phyloP scores from a whole-genome alignment of 1,140 invertebrate species.

The Solen grandis region DNA sequence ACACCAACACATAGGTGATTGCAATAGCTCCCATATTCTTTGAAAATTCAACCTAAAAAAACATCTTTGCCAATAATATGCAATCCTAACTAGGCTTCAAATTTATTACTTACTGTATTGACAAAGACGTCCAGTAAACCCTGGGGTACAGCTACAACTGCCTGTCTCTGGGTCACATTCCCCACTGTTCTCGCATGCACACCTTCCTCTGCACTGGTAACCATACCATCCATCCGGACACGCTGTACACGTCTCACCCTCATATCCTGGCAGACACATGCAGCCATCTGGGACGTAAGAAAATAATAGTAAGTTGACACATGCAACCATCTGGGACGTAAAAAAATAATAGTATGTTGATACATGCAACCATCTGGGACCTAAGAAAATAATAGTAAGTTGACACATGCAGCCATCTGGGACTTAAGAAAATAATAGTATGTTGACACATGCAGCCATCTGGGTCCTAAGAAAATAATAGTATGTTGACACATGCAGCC shows the following conservation, averaged over 20 bases:
- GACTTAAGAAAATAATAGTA: no score
- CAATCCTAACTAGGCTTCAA: neutral
- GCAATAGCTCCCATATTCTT: neutral
- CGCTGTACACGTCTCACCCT: constrained; percentile 47
- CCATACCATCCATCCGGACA: constrained; percentile 91
- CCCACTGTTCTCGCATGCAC: constrained; percentile 88
- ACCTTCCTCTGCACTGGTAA: constrained; percentile 87
- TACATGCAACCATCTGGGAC: neutral
- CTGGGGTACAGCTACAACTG: constrained; percentile 71
- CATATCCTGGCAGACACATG: constrained; percentile 45
- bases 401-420: no score
- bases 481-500: no score
- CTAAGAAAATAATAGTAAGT: neutral
- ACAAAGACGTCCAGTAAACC: constrained; percentile 76
- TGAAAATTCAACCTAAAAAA: neutral
- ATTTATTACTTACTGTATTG: constrained; percentile 69
- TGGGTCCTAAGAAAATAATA: no score
- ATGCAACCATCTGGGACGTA: no score
- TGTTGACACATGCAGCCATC: no score
- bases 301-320: neutral
- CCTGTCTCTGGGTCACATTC: constrained; percentile 71
- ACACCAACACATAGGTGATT: no score
- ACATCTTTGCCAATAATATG: neutral
- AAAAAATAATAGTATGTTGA: neutral
- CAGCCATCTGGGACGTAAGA: constrained; percentile 34